These are phyloP conservation scores for Grantiella picta DNA, from an alignment of 2,113 vertebrate species.

Conservation along the genomic window DNA sequence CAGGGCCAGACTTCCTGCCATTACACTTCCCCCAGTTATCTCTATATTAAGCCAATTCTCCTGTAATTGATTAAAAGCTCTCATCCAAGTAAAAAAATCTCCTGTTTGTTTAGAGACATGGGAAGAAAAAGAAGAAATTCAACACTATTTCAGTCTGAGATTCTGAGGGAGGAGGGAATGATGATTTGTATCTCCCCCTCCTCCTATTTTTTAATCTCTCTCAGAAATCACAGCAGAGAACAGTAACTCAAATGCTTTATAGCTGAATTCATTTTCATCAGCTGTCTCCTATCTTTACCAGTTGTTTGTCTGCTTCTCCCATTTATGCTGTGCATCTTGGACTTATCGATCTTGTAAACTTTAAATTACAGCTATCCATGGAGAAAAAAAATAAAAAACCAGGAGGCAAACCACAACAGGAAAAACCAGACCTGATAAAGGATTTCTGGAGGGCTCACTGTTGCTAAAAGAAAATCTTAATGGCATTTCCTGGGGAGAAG, in stretches of 20 bases:
- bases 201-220: not conserved
- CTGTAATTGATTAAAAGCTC: not conserved
- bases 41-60: not conserved
- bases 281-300: conserved; percentile 14
- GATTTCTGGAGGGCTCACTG: conserved; percentile 6
- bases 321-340: not conserved
- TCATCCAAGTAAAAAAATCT: not conserved
- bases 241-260: not conserved
- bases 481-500: not conserved
- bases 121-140: not conserved
- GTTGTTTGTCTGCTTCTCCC: conserved; percentile 24
- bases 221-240: not conserved
- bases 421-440: not conserved
- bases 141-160: not conserved
- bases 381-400: too few species aligned
- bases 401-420: not conserved
- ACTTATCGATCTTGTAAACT: conserved; percentile 10
- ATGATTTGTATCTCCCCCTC: not conserved
- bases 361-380: conserved; percentile 47
- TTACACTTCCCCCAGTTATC: not conserved
- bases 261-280: conserved; percentile 16
- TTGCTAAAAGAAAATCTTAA: not conserved
- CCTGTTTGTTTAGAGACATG: not conserved
- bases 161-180: not conserved
- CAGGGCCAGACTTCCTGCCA: not conserved